These are phyloP conservation scores for Sternotherus odoratus DNA, from an alignment of 2,797 vertebrate genomes.

Conservation along the genomic window DNA sequence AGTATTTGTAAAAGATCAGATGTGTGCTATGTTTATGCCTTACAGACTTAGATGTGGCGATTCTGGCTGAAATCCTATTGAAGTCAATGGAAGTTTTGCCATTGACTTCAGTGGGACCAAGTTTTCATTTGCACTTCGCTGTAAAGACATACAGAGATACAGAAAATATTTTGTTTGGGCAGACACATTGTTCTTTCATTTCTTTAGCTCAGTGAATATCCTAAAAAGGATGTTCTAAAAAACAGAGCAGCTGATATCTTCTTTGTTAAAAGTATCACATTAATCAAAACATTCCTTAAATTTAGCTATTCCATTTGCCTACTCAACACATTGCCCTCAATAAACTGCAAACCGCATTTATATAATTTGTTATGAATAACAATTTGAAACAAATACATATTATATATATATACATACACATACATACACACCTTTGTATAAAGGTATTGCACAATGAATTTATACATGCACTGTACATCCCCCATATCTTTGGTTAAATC, in stretches of 20 bases:
- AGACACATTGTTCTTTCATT: background rate
- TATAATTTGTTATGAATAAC: background rate
- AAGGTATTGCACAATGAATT: background rate
- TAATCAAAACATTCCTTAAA: background rate
- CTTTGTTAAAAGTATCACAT: background rate
- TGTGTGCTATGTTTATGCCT: constrained; percentile 17
- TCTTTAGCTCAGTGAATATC: background rate
- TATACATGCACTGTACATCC: background rate
- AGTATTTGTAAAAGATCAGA: constrained; percentile 42
- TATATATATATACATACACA: too few relatives aligned
- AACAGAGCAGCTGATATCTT: background rate
- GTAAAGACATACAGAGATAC: background rate
- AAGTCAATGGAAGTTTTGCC: constrained; percentile 32
- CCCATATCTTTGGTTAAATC: background rate
- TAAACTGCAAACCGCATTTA: background rate
- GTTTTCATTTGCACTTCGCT: constrained; percentile 6
- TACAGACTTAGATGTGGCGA: constrained; percentile 1
- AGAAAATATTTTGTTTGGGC: background rate
- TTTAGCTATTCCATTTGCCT: background rate
- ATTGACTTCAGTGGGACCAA: constrained; percentile 18
- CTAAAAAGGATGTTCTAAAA: background rate
- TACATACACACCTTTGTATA: too few relatives aligned
- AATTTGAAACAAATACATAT: background rate
- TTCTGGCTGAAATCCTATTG: constrained; percentile 62
- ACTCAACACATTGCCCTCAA: background rate